Conservation (phyloP, 2,113 vertebrate species). For the Crotalus helleri region DNA sequence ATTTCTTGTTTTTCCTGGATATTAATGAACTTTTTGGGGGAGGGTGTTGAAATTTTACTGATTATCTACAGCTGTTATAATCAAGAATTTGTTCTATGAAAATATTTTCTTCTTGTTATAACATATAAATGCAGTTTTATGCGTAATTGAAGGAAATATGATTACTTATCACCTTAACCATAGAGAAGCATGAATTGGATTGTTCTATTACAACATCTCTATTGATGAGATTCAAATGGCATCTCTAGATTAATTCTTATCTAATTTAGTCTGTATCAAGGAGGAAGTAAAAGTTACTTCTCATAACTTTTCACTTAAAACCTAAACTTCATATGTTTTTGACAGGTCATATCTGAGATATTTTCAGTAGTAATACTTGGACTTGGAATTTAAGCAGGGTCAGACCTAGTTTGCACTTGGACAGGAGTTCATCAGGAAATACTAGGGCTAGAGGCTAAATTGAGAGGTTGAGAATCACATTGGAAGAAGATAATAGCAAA, state of each 20-base stretch:
- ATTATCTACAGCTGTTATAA: background rate
- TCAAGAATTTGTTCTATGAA: background rate
- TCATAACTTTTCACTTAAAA: background rate
- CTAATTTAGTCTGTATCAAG: constrained; percentile 3
- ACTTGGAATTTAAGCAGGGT: background rate
- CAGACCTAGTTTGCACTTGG: background rate
- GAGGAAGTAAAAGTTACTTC: background rate
- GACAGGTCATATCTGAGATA: background rate
- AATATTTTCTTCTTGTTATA: constrained; percentile 41
- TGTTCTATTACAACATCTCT: background rate
- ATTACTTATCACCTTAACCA: constrained; percentile 46
- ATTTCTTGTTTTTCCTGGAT: background rate
- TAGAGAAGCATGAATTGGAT: background rate
- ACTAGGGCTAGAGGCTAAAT: background rate
- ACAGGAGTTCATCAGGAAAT: background rate
- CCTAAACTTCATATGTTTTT: background rate
- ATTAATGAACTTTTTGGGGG: background rate
- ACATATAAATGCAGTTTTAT: constrained; percentile 82
- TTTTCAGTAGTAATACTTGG: background rate
- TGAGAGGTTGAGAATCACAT: background rate
- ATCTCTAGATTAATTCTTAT: background rate
- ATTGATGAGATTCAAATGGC: background rate
- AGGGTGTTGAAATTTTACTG: background rate
- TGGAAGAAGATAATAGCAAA: background rate
- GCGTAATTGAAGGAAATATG: constrained; percentile 94